Percentiles rank a stretch among this genome's conserved stretches.
These are phyloP conservation scores for Rallus crepitans DNA, from an alignment of 2,797 vertebrate genomes.

Conservation along the genomic window DNA sequence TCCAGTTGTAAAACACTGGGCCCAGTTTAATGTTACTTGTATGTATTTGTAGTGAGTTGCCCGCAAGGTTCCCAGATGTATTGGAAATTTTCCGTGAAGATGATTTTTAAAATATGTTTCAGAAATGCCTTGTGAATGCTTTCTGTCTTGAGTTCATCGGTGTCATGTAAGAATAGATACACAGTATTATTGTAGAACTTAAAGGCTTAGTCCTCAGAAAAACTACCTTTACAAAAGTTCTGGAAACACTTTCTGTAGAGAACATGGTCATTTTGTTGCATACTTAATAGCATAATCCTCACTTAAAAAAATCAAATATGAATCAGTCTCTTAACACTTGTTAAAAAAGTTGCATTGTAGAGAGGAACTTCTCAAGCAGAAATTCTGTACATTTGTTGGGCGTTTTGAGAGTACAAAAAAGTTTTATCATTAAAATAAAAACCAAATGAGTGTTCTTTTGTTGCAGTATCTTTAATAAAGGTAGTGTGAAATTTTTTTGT, in stretches of 20 bases:
- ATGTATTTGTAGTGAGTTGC: not conserved
- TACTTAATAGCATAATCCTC: not conserved
- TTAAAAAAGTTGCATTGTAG: not conserved
- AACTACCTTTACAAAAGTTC: not conserved
- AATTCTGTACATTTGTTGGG: not conserved
- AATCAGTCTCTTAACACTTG: not conserved
- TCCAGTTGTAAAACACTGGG: not conserved
- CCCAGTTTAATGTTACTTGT: not conserved
- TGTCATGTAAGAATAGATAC: not conserved
- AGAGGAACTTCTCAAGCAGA: not conserved
- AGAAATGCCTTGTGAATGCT: not conserved
- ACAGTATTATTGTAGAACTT: not conserved
- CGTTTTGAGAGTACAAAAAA: not conserved
- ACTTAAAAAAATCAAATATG: constrained; percentile 38
- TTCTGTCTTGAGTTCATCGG: not conserved
- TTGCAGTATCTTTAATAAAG: constrained; percentile 11
- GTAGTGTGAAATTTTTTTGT: constrained; percentile 38
- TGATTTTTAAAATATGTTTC: not conserved
- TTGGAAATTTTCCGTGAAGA: not conserved
- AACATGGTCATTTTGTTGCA: not conserved
- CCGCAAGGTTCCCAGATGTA: not conserved
- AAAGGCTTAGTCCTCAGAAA: not conserved
- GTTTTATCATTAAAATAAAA: constrained; percentile 13
- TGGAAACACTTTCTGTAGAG: constrained; percentile 2
- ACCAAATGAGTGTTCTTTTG: not conserved